Evolutionary conservation across 1,140 invertebrate genomes (phyloP), one percentile per base, ranked within the genome.

Genomic region (Caenorhabditis tropicalis): DNA sequence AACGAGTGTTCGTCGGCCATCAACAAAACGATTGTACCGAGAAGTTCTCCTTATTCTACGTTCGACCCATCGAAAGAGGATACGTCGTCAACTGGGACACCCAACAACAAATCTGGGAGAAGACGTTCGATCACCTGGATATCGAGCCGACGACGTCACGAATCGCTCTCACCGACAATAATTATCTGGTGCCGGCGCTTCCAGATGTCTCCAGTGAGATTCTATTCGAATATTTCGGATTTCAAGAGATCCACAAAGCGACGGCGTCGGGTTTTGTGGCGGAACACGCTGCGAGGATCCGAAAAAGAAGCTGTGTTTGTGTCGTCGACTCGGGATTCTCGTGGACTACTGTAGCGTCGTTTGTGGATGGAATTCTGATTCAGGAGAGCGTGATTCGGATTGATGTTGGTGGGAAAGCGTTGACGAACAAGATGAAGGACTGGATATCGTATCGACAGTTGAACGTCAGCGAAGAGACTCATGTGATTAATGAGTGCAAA

Each of bases 381-480:
- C 94, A 94, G 88, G 93, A 95, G 88, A 89, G 90, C 19, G 88
- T 92, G 19, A 88, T 88, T 86, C 94, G 98, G 87, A 95, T 99
- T 82, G 95, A 98, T 93, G 93, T 99, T 85, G 98, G 98, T 12
- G 98, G 98, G 0, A 99, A 99, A 93, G 93, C 96, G 6, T 92
- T 99, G 65, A 99, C 98, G 0, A 99, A 99, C 93, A 96, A 99
- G 92, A 92, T 99, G 46, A 99, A 99, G 91, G 98, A 99, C 92
- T 94, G 98, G 12, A 95, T 99, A 85, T 99, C 97, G 0, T 98
- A 98, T 91, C 93, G 97, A 48, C 97, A 99, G 89, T 92, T 99
- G 21, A 96, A 99, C 93, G 96, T 99, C 0, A 96, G 98, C 95
- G 97, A 99, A 91, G 98, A 99, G 92, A 98, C 97, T 0, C 97